phyloP scores from a whole-genome alignment of 2,888 invertebrate species.

The Leptinotarsa juncta region DNA sequence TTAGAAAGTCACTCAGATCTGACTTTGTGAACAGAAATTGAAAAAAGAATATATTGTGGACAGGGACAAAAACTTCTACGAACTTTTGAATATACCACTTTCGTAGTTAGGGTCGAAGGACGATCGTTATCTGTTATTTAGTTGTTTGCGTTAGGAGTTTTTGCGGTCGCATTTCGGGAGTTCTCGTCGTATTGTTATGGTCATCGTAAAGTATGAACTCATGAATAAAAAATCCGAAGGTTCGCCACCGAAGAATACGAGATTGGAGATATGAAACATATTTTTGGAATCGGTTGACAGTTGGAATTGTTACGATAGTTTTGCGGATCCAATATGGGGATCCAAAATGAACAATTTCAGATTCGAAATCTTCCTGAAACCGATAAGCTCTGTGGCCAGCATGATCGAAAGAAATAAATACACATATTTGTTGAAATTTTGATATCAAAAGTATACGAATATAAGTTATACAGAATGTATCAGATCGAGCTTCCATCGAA shows the following conservation, averaged over 20 bases:
- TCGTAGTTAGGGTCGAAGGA: slow-evolving; percentile 11
- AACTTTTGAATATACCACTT: slow-evolving; percentile 19
- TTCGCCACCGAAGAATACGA: neutral
- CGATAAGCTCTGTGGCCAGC: too few relatives aligned
- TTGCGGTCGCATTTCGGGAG: neutral
- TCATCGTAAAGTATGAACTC: slow-evolving; percentile 14
- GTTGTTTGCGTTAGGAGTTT: slow-evolving; percentile 15
- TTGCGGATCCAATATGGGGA: neutral
- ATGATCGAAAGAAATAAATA: too few relatives aligned
- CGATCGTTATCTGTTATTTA: slow-evolving; percentile 17
- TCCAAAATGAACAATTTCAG: neutral
- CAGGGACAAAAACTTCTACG: slow-evolving; percentile 3
- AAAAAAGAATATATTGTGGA: slow-evolving; percentile 19
- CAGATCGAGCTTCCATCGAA: too few relatives aligned
- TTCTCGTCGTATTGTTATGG: slow-evolving; percentile 17
- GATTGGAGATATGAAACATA: slow-evolving; percentile 1
- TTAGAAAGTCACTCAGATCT: slow-evolving; percentile 3
- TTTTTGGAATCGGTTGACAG: slow-evolving; percentile 7
- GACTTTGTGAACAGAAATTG: slow-evolving; percentile 10
- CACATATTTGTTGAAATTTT: too few relatives aligned
- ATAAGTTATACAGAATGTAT: too few relatives aligned
- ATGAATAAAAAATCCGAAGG: slow-evolving; percentile 15
- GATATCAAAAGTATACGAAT: too few relatives aligned
- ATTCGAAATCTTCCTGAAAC: too few relatives aligned
- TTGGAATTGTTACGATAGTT: neutral